Evolutionary conservation across 1,140 invertebrate species (phyloP).

Genomic region (Drosophila kikkawai): DNA sequence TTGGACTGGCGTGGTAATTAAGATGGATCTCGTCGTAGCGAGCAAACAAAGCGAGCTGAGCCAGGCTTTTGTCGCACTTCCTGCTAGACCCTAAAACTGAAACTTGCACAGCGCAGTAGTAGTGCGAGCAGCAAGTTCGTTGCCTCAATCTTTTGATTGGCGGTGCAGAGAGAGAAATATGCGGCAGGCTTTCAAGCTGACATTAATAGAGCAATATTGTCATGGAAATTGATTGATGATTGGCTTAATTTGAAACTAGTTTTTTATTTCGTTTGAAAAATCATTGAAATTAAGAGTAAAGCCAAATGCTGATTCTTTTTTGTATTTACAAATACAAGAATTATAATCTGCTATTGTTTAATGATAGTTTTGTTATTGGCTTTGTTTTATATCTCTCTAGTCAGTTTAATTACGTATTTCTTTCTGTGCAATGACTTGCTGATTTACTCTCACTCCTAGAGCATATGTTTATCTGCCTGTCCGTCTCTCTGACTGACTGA

Average conservation of each 20-base stretch:
- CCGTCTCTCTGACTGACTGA: slow-evolving; percentile 23
- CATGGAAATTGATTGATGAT: slow-evolving; percentile 16
- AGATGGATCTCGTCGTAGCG: slow-evolving; percentile 38
- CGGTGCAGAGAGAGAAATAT: slow-evolving; percentile 9
- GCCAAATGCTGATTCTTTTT: not conserved
- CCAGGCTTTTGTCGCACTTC: slow-evolving; percentile 53
- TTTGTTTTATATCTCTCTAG: not conserved
- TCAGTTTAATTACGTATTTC: not conserved
- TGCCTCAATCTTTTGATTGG: slow-evolving; percentile 56
- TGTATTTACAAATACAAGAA: not conserved
- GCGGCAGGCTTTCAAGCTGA: slow-evolving; percentile 2
- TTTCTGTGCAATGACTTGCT: slow-evolving; percentile 40
- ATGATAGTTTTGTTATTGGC: no score
- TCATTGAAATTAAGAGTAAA: not conserved
- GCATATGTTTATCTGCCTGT: slow-evolving; percentile 10
- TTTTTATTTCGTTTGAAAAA: not conserved
- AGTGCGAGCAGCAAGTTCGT: slow-evolving; percentile 39
- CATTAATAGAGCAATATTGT: slow-evolving; percentile 13
- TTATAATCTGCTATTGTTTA: not conserved
- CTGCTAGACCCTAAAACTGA: slow-evolving; percentile 44
- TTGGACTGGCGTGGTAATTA: slow-evolving; percentile 59
- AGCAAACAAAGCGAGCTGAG: slow-evolving; percentile 43
- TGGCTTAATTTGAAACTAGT: slow-evolving; percentile 7
- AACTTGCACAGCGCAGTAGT: slow-evolving; percentile 13
- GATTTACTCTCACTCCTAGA: slow-evolving; percentile 29